phyloP scores from a whole-genome alignment of 2,888 invertebrate genomes.

The Hydropsyche betteni region DNA sequence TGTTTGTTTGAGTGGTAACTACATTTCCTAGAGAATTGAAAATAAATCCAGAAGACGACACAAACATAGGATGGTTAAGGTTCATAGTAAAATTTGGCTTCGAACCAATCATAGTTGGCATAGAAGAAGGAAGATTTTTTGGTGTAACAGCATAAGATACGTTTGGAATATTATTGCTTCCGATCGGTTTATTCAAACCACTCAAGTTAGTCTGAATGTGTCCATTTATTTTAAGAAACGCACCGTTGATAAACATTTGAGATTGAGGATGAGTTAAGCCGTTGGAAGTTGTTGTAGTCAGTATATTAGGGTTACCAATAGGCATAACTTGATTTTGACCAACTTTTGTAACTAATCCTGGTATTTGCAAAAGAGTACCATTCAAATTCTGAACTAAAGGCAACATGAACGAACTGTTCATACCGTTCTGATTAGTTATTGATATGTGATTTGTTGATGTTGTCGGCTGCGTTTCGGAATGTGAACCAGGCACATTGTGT shows the following conservation, averaged over 20 bases:
- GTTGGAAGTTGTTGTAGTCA: slow-evolving; percentile 40
- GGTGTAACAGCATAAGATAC: slow-evolving; percentile 59
- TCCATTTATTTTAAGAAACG: slow-evolving; percentile 63
- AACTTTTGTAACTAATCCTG: slow-evolving; percentile 68
- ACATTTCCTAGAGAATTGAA: slow-evolving; percentile 59
- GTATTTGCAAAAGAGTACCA: slow-evolving; percentile 69
- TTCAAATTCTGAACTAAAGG: slow-evolving; percentile 70
- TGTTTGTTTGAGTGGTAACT: slow-evolving; percentile 55
- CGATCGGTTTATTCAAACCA: slow-evolving; percentile 56
- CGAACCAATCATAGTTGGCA: slow-evolving; percentile 64
- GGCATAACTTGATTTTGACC: slow-evolving; percentile 65
- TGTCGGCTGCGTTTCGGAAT: slow-evolving; percentile 52
- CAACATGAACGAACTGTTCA: slow-evolving; percentile 67
- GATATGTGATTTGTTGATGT: slow-evolving; percentile 60
- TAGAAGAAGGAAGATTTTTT: slow-evolving; percentile 62
- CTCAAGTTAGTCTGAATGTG: slow-evolving; percentile 59
- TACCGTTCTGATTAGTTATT: slow-evolving; percentile 63
- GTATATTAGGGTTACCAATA: slow-evolving; percentile 41
- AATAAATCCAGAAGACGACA: slow-evolving; percentile 64
- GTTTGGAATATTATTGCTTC: slow-evolving; percentile 57
- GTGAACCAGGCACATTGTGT: slow-evolving; percentile 58
- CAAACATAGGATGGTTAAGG: slow-evolving; percentile 61
- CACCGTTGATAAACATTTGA: slow-evolving; percentile 65
- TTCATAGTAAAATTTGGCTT: slow-evolving; percentile 66
- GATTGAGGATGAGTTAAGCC: slow-evolving; percentile 55